Percentiles rank a stretch among this genome's conserved stretches.
phyloP scores from a whole-genome alignment of 2,797 vertebrate species.

The Apogon hyalosoma region DNA sequence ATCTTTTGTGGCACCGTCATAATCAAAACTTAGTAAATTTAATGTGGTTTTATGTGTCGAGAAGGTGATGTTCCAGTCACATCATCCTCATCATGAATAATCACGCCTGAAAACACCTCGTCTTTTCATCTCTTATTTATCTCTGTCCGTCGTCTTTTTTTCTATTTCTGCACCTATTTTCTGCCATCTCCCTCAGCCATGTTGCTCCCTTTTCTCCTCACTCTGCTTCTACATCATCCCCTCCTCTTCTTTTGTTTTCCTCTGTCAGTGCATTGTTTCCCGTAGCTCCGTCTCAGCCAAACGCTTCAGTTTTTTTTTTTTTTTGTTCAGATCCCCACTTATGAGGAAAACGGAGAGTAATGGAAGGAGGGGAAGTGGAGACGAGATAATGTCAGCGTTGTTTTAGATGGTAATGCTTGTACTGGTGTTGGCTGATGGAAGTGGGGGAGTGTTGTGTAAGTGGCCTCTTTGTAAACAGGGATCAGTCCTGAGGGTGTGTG shows the following conservation, averaged over 20 bases:
- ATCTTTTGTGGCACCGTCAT: constrained; percentile 60
- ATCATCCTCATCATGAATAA: constrained; percentile 22
- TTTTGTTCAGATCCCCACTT: constrained; percentile 18
- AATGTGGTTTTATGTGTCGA: constrained; percentile 85
- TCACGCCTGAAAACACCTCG: constrained; percentile 35
- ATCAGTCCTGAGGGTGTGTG: constrained; percentile 48
- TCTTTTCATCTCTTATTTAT: background rate
- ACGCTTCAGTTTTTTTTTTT: background rate
- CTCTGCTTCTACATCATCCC: constrained; percentile 20
- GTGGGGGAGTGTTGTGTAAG: constrained; percentile 69
- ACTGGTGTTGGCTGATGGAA: constrained; percentile 25
- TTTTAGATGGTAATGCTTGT: constrained; percentile 29
- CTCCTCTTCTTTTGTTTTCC: constrained; percentile 56
- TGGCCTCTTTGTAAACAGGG: constrained; percentile 69
- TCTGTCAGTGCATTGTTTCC: constrained; percentile 45
- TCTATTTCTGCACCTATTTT: constrained; percentile 6
- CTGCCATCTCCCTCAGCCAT: background rate
- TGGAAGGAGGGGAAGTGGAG: background rate
- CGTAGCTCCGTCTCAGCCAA: constrained; percentile 9
- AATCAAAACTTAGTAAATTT: constrained; percentile 84
- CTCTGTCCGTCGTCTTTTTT: constrained; percentile 9
- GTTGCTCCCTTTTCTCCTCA: constrained; percentile 11
- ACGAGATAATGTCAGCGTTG: constrained; percentile 20
- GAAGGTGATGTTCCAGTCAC: constrained; percentile 67
- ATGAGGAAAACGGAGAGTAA: constrained; percentile 4